Percentiles rank a stretch among this genome's conserved stretches.
These are phyloP conservation scores for Allophyes oxyacanthae DNA, from an alignment of 2,888 invertebrate genomes.

Conservation along the genomic window DNA sequence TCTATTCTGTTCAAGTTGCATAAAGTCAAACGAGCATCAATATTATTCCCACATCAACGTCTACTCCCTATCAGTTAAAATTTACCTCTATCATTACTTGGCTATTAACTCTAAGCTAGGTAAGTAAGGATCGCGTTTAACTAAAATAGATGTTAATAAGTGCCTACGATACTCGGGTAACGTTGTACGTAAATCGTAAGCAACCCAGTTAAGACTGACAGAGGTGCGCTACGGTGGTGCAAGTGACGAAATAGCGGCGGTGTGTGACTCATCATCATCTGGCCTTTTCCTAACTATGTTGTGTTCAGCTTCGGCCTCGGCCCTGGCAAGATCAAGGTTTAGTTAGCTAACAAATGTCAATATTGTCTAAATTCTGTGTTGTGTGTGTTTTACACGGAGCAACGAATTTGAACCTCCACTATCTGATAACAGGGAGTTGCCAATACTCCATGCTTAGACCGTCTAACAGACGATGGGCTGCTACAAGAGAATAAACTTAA, in stretches of 20 bases:
- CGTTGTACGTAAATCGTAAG: conserved; percentile 76
- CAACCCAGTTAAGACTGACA: conserved; percentile 80
- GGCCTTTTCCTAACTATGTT: no score
- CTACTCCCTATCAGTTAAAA: conserved; percentile 28
- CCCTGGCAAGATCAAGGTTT: no score
- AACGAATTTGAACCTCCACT: no score
- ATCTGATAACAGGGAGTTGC: no score
- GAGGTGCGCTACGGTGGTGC: conserved; percentile 41
- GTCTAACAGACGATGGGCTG: no score
- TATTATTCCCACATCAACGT: conserved; percentile 36
- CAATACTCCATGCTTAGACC: no score
- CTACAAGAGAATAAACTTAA: no score
- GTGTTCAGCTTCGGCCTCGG: no score
- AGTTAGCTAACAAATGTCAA: no score
- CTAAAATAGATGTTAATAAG: conserved; percentile 66
- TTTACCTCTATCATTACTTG: conserved; percentile 38
- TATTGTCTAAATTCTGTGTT: no score
- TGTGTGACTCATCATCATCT: no score
- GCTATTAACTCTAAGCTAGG: conserved; percentile 46
- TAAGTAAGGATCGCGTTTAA: conserved; percentile 50
- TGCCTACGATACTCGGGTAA: conserved; percentile 72
- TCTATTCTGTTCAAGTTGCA: background rate
- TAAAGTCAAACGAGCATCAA: conserved; percentile 24
- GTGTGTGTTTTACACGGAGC: no score
- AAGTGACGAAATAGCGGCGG: conserved; percentile 19